Evolutionary conservation across 2,797 vertebrate species (phyloP).

Genomic region (Scyliorhinus canicula): DNA sequence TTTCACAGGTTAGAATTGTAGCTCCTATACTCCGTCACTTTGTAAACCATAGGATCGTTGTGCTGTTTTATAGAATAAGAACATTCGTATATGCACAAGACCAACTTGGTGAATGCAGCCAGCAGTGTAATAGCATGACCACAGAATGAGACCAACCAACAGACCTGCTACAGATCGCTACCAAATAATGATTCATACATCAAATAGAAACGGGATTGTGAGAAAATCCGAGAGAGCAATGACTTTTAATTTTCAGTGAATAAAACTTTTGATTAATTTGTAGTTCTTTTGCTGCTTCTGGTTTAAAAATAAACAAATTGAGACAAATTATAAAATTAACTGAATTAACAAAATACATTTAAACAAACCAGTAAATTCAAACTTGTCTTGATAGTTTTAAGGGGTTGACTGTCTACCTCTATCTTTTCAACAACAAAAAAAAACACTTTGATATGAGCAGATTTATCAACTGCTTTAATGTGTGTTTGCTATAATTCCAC

Average conservation of each 20-base stretch:
- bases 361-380: neutral
- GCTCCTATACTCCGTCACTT: neutral
- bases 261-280: neutral
- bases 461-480: neutral
- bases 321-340: neutral
- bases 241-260: neutral
- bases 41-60: neutral
- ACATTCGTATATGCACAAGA: neutral
- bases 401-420: neutral
- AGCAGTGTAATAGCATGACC: neutral
- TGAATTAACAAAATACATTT: neutral
- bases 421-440: neutral
- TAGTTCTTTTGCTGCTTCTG: neutral
- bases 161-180: neutral
- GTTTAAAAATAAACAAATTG: neutral
- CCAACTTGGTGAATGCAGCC: neutral
- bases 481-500: neutral
- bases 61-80: neutral
- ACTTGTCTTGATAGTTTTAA: neutral
- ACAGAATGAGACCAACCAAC: neutral
- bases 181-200: neutral
- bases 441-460: neutral
- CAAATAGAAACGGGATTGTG: neutral
- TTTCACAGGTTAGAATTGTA: neutral
- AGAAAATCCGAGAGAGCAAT: neutral